Conservation (phyloP, 2,113 vertebrate genomes). For the Gobius niger region DNA sequence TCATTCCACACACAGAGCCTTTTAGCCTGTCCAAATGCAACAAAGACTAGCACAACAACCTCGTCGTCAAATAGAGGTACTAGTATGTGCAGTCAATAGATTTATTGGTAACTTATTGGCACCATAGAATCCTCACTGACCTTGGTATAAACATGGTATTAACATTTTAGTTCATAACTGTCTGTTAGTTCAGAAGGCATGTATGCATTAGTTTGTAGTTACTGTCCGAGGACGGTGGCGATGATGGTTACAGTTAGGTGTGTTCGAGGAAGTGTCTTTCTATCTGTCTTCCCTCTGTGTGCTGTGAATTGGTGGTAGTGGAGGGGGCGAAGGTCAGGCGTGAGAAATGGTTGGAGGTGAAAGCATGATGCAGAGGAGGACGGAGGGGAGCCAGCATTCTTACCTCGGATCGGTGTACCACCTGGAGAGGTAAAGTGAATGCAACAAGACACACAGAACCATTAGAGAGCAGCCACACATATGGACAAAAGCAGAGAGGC, state of each 20-base stretch:
- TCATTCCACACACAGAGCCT: too few relatives aligned
- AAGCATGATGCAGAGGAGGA: slow-evolving; percentile 41
- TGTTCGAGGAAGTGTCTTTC: too few relatives aligned
- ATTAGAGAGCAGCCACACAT: slow-evolving; percentile 75
- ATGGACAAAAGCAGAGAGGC: slow-evolving; percentile 73
- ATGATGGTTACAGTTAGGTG: too few relatives aligned
- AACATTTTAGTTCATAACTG: neutral
- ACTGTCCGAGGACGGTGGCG: slow-evolving; percentile 37
- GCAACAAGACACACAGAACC: slow-evolving; percentile 96
- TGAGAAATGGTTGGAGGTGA: neutral
- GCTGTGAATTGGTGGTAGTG: slow-evolving; percentile 34
- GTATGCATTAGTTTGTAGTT: slow-evolving; percentile 61
- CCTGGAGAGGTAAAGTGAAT: slow-evolving; percentile 99
- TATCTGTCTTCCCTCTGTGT: too few relatives aligned
- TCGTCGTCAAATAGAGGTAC: too few relatives aligned
- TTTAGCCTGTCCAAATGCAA: too few relatives aligned
- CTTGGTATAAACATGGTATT: neutral
- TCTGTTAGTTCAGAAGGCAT: neutral
- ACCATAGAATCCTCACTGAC: neutral
- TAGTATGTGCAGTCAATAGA: too few relatives aligned
- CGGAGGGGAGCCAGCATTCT: slow-evolving; percentile 85
- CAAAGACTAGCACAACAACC: too few relatives aligned
- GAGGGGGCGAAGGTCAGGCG: neutral
- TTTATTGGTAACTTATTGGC: neutral
- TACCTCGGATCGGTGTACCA: slow-evolving; percentile 99